Conservation (phyloP, 2,797 vertebrate species). For the Melopsittacus undulatus region DNA sequence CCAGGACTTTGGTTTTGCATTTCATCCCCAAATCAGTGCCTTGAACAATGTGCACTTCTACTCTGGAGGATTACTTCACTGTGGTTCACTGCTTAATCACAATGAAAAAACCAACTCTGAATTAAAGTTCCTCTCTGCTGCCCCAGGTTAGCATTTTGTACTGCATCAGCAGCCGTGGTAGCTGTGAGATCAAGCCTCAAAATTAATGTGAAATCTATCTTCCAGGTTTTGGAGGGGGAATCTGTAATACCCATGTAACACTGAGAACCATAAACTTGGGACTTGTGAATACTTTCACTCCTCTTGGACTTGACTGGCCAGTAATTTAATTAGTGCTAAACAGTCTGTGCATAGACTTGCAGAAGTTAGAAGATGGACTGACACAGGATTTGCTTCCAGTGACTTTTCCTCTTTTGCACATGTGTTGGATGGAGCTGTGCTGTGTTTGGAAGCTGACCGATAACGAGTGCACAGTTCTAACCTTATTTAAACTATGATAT, state of each 20-base stretch:
- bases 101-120: conserved; percentile 9
- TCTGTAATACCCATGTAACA: conserved; percentile 40
- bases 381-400: conserved; percentile 5
- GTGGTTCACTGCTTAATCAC: conserved; percentile 53
- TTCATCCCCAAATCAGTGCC: conserved; percentile 44
- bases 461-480: conserved; percentile 35
- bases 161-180: conserved; percentile 54
- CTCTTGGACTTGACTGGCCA: conserved; percentile 35
- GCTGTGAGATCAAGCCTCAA: conserved; percentile 34
- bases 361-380: not conserved
- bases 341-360: not conserved
- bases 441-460: conserved; percentile 41
- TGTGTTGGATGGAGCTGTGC: conserved; percentile 23
- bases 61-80: conserved; percentile 47
- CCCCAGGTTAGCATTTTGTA: conserved; percentile 49
- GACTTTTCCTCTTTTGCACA: conserved; percentile 37
- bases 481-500: conserved; percentile 45
- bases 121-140: conserved; percentile 42
- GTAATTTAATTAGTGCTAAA: conserved; percentile 54
- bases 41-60: not conserved
- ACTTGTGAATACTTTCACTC: conserved; percentile 58
- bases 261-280: conserved; percentile 26
- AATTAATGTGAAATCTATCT: conserved; percentile 47
- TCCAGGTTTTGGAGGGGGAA: conserved; percentile 8
- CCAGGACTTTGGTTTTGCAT: conserved; percentile 35